Percentiles rank a stretch among this genome's conserved stretches.
These are phyloP conservation scores for Spilogale gracilis DNA, from an alignment of 2,113 vertebrate species.

Conservation along the genomic window DNA sequence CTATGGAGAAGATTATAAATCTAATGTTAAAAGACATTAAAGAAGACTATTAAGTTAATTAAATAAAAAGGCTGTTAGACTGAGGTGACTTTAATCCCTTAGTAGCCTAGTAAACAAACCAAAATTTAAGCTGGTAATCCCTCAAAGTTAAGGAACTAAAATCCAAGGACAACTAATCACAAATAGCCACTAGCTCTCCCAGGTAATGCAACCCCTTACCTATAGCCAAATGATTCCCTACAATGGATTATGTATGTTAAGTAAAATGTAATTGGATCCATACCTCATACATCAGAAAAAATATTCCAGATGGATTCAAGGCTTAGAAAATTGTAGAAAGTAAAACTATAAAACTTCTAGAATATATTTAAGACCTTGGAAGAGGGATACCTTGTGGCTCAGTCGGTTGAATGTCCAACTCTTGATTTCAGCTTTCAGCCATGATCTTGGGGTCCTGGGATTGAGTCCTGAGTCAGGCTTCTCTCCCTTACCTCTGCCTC, in stretches of 20 bases:
- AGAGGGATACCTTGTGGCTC: too few species aligned
- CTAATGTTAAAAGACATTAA: not conserved
- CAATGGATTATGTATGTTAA: not conserved
- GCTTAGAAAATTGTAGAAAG: not conserved
- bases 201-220: not conserved
- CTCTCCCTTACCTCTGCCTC: too few species aligned
- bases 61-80: not conserved
- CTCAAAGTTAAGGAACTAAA: not conserved
- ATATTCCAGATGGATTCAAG: not conserved
- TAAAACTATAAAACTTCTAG: not conserved
- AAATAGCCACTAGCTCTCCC: not conserved
- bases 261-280: not conserved
- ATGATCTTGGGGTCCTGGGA: too few species aligned
- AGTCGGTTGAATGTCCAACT: too few species aligned
- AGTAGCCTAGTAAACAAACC: not conserved
- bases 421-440: too few species aligned
- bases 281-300: not conserved
- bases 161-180: not conserved
- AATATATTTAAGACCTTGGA: not conserved
- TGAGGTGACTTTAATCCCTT: not conserved
- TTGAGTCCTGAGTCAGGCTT: too few species aligned
- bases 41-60: not conserved
- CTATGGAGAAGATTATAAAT: not conserved
- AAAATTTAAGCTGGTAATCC: not conserved
- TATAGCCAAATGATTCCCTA: not conserved